These are phyloP conservation scores for Pristis pectinata DNA, from an alignment of 2,797 vertebrate genomes.

Conservation along the genomic window DNA sequence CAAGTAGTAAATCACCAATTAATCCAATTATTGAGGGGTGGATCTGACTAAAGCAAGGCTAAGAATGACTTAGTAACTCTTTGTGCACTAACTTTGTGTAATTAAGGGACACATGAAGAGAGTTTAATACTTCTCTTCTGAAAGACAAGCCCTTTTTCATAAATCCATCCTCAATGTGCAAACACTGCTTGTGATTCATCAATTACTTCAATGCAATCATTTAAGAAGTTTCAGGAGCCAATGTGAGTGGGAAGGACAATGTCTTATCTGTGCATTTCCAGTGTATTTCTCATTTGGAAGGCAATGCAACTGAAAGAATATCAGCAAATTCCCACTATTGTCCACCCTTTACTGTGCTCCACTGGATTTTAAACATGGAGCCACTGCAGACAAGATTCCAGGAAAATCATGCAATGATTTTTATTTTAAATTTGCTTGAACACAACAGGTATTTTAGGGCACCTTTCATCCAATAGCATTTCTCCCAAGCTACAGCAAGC, in stretches of 20 bases:
- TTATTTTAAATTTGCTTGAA: not conserved
- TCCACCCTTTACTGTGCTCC: not conserved
- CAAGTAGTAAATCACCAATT: conserved; percentile 31
- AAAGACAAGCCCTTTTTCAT: not conserved
- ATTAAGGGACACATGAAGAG: conserved; percentile 25
- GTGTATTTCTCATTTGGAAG: not conserved
- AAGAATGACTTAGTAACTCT: not conserved
- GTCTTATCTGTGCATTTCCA: too few relatives aligned
- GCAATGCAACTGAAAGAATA: not conserved
- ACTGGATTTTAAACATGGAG: not conserved
- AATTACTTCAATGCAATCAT: not conserved
- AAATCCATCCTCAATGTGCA: not conserved
- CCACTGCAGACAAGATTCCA: not conserved
- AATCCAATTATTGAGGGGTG: conserved; percentile 17
- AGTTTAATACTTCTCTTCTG: not conserved
- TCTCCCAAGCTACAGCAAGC: too few relatives aligned
- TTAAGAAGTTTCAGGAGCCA: not conserved
- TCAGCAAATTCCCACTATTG: not conserved
- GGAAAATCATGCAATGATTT: not conserved
- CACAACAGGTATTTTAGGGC: too few relatives aligned
- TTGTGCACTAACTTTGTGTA: not conserved
- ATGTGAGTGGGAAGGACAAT: not conserved
- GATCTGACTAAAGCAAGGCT: conserved; percentile 16
- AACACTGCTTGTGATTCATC: not conserved
- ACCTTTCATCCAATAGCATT: too few relatives aligned